Evolutionary conservation across 2,888 invertebrate species (phyloP).

Genomic region (Apotomis turbidana): DNA sequence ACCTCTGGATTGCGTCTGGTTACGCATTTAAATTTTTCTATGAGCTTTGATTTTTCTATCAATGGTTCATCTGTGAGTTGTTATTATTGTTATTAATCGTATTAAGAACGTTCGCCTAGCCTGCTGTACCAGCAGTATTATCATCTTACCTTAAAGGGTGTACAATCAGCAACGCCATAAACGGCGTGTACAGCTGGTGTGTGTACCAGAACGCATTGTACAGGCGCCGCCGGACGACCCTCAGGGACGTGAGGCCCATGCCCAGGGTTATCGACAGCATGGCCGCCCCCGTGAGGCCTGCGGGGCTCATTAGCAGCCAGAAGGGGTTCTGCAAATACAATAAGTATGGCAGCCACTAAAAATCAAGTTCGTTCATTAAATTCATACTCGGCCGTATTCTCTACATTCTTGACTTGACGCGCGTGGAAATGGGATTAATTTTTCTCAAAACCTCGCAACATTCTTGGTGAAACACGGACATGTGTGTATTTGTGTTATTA

Average conservation of each 20-base stretch:
- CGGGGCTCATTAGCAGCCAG: slow-evolving; percentile 62
- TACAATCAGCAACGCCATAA: slow-evolving; percentile 76
- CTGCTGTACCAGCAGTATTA: not conserved
- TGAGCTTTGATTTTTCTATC: too few relatives aligned
- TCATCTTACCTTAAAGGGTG: slow-evolving; percentile 81
- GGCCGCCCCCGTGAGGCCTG: slow-evolving; percentile 76
- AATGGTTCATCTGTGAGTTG: not conserved
- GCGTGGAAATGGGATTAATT: too few relatives aligned
- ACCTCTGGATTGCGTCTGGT: too few relatives aligned
- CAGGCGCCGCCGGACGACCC: slow-evolving; percentile 68
- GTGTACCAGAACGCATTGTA: slow-evolving; percentile 83
- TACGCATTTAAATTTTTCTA: too few relatives aligned
- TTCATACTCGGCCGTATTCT: too few relatives aligned
- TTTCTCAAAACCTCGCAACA: too few relatives aligned
- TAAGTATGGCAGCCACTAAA: too few relatives aligned
- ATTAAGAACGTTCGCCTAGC: not conserved
- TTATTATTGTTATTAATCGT: not conserved
- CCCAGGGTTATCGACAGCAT: slow-evolving; percentile 74
- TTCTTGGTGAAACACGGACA: too few relatives aligned
- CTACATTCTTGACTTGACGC: too few relatives aligned
- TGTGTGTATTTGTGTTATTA: too few relatives aligned
- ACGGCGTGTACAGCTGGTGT: slow-evolving; percentile 77
- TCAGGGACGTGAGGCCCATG: slow-evolving; percentile 75
- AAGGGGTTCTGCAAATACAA: slow-evolving; percentile 68
- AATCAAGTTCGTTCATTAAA: too few relatives aligned